phyloP scores from a whole-genome alignment of 2,797 vertebrate species.

The Periparus ater region DNA sequence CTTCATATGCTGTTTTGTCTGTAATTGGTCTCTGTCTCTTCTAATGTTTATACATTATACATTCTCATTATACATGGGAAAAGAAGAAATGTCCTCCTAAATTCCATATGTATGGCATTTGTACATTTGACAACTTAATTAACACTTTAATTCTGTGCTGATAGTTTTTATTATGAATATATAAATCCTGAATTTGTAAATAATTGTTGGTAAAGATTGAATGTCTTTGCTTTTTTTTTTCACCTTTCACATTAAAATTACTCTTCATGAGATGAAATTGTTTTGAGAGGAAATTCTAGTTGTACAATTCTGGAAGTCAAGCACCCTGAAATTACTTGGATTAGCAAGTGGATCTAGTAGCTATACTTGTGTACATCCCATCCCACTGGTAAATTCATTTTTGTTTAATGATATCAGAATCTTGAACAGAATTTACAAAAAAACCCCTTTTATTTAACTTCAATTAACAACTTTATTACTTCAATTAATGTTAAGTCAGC shows the following conservation, averaged over 20 bases:
- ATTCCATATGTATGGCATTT: neutral
- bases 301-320: neutral
- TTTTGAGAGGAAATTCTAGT: neutral
- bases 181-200: neutral
- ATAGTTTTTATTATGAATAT: neutral
- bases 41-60: neutral
- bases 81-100: neutral
- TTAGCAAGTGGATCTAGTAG: neutral
- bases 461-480: neutral
- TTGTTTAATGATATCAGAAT: neutral
- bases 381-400: neutral
- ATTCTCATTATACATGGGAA: neutral
- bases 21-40: neutral
- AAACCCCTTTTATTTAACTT: accelerated
- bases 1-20: neutral
- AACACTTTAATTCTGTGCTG: neutral
- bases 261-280: neutral
- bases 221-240: neutral
- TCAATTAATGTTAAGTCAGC: neutral
- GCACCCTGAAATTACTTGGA: neutral
- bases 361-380: neutral
- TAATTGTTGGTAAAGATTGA: neutral
- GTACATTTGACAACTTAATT: neutral
- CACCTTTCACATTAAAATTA: neutral
- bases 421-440: neutral